These are phyloP conservation scores for Siniperca scherzeri DNA, from an alignment of 2,797 vertebrate genomes.

Conservation along the genomic window DNA sequence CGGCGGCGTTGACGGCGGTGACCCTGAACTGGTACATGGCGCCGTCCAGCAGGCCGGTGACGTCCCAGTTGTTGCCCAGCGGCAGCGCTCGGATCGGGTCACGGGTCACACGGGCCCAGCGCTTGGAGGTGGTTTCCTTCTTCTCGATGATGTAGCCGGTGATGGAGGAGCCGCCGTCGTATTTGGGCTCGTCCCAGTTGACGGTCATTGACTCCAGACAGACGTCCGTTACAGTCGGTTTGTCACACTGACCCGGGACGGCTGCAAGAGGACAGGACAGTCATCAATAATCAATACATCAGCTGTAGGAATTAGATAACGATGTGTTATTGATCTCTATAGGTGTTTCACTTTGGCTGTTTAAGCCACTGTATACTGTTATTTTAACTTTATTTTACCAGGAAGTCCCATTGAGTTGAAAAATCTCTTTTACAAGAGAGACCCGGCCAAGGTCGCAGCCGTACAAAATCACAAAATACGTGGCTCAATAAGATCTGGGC, in stretches of 20 bases:
- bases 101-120: slow-evolving; percentile 93
- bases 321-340: neutral
- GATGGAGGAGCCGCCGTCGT: slow-evolving; percentile 95
- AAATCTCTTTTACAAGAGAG: too few relatives aligned
- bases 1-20: slow-evolving; percentile 94
- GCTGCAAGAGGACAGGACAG: slow-evolving; percentile 79
- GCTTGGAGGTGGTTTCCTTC: slow-evolving; percentile 95
- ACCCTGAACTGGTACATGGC: slow-evolving; percentile 96
- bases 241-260: slow-evolving; percentile 97
- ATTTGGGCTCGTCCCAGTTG: slow-evolving; percentile 98
- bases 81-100: slow-evolving; percentile 94
- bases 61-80: slow-evolving; percentile 93
- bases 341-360: neutral
- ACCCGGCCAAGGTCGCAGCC: too few relatives aligned
- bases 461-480: too few relatives aligned
- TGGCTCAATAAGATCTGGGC: too few relatives aligned
- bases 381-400: too few relatives aligned
- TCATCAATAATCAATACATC: slow-evolving; percentile 2
- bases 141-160: slow-evolving; percentile 96
- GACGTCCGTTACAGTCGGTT: slow-evolving; percentile 94
- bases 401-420: too few relatives aligned
- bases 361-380: too few relatives aligned
- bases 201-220: slow-evolving; percentile 94
- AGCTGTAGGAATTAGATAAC: neutral
- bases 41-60: slow-evolving; percentile 92